phyloP scores from a whole-genome alignment of 1,140 invertebrate species.

The Tetranychus urticae region DNA sequence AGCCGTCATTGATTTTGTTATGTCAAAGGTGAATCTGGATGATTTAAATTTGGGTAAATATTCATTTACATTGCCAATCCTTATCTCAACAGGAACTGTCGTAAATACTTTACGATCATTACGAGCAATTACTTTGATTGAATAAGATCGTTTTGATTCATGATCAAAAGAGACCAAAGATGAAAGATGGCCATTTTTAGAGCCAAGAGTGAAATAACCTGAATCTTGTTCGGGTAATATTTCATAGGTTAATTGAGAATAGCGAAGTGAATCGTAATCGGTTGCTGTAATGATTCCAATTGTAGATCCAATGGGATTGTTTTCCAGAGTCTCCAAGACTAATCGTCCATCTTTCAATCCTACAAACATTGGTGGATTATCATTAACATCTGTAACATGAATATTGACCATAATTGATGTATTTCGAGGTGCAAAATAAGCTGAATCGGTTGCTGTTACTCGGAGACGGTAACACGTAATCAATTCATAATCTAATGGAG shows the following conservation, averaged over 20 bases:
- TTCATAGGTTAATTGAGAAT: background rate
- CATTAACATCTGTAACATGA: slow-evolving; percentile 68
- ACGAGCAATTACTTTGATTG: slow-evolving; percentile 50
- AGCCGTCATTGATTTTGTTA: slow-evolving; percentile 69
- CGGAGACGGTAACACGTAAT: slow-evolving; percentile 58
- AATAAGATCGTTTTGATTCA: slow-evolving; percentile 53
- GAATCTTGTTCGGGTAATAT: slow-evolving; percentile 41
- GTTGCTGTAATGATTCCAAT: slow-evolving; percentile 49
- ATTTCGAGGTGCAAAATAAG: slow-evolving; percentile 48
- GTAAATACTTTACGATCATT: slow-evolving; percentile 26
- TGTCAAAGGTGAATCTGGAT: slow-evolving; percentile 71
- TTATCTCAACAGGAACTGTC: slow-evolving; percentile 37
- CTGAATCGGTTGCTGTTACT: slow-evolving; percentile 51
- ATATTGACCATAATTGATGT: slow-evolving; percentile 53
- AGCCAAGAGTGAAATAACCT: slow-evolving; percentile 48
- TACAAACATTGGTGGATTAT: slow-evolving; percentile 50
- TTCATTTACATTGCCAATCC: slow-evolving; percentile 72
- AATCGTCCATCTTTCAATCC: slow-evolving; percentile 24
- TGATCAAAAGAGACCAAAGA: slow-evolving; percentile 62
- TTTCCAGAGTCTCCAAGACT: slow-evolving; percentile 43
- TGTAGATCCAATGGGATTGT: slow-evolving; percentile 54
- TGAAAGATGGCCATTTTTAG: slow-evolving; percentile 44
- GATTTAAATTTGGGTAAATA: slow-evolving; percentile 73
- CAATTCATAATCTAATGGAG: slow-evolving; percentile 63
- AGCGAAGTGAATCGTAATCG: slow-evolving; percentile 66